Base-by-base conservation (phyloP, 2,113 vertebrate species). In the Buteo buteo region DNA sequence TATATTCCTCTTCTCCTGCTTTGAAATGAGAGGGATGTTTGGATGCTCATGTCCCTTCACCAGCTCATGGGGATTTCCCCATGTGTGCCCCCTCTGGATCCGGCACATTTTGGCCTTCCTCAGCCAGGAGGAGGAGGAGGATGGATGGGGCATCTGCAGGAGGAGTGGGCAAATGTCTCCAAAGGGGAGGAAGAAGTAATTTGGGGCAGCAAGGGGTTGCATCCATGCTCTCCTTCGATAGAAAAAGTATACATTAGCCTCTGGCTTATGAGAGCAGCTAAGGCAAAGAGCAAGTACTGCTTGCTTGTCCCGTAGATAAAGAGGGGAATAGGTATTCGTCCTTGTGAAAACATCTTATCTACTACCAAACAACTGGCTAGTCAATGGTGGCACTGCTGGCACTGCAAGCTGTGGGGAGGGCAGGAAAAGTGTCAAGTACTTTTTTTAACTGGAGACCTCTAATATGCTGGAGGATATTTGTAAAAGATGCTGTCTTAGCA, bases 51-150 rank as follows among this genome's bases (percentile, higher is more conserved):
- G 3, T 15, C 25, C n/a, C 11, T 16, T 59, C 61, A 64, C 11
- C 61, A 52, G 0, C 29, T 44, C 28, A 0, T 2, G 8, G 20
- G 6, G 7, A 38, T 7, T 52, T 52, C 10, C 22, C 25, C 38
- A 18, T 10, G 38, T 17, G 28, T 55, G 10, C 5, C 12, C 29
- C 25, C 29, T 55, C n/a, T 42, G 42, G 15, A 45, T 34, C 3
- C 0, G 2, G 21, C 9, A 42, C 20, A 3, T 42, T 94, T 91
- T 54, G 67, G 29, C 26, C 5, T 70, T 86, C 50, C 45, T 87
- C 59, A 52, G 40, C 9, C 73, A 73, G 59, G 19, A 70, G 70
- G 34, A 88, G 32, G 64, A 58, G 29, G 78, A 86, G 49, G 49
- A 72, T 34, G 42, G 52, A 38, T 1, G 3, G 6, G 25, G 8